Evolutionary conservation across 2,888 invertebrate genomes (phyloP), one percentile per base, ranked within the genome.

Genomic region (Drosophila melanosoma): DNA sequence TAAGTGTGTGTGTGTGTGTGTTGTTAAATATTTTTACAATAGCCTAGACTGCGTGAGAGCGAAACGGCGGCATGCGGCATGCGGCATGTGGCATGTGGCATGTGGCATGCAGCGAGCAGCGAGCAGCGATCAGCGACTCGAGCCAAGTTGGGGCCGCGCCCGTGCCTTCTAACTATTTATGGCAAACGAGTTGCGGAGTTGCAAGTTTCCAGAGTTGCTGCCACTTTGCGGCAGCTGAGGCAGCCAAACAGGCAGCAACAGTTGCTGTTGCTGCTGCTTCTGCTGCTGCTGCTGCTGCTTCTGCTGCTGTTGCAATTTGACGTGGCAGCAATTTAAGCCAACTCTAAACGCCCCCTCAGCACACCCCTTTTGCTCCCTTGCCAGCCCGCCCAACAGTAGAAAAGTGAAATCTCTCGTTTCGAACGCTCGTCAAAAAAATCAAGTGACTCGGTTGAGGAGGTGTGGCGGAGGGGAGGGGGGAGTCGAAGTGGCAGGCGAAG

Each of bases 101-200:
- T 29, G 63, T 51, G 60, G 67, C 76, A 76, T 69, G 54, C 54
- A 38, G 45, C 45, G 45, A 45, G 54, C 54, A 38, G 45, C 45
- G 45, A 45, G 26, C 56, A 38, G 23, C 45, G 45, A 45, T 45
- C 20, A 23, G 45, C 45, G 45, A 45, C 49, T 66, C 68, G 62
- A 77, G 82, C 79, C 79, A 75, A 81, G 80, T 82, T 79, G 82
- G 74, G 79, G 89, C 90, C 90, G 85, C 85, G 89, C 90, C 89
- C 89, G 89, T 87, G 85, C 90, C 90, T 89, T 89, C 88, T 86
- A 89, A 86, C 90, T 86, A 86, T 86, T 86, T 86, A 86, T 86
- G 85, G 85, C 90, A 86, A 86, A 86, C 85, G 88, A 89, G 85
- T 86, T 85, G 88, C 69, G 64, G 53, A 49, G 42, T 32, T 52